Conservation (phyloP, 35 echinoderm and acorn worm genomes). For the Heliocidaris tuberculata region DNA sequence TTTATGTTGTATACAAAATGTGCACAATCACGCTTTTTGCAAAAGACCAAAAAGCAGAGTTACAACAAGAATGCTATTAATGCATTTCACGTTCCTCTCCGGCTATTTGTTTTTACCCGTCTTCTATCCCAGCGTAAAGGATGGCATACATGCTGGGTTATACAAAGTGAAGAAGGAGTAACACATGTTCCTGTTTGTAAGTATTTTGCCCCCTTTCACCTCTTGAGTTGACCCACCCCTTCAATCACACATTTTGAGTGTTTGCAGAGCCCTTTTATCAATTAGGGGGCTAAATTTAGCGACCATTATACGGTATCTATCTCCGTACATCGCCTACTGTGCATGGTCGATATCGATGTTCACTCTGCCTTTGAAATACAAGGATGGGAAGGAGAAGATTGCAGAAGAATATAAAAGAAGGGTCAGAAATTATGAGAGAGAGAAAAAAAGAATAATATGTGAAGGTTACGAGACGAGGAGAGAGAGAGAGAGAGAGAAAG, state of each 20-base stretch:
- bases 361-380: not conserved
- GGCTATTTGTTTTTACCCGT: no score
- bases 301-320: not conserved
- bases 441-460: not conserved
- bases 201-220: not conserved
- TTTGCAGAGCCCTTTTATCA: conserved; percentile 4
- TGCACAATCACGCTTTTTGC: no score
- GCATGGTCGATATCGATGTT: not conserved
- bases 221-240: not conserved
- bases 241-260: conserved; percentile 17
- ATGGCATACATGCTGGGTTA: not conserved
- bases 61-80: no score
- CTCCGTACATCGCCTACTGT: not conserved
- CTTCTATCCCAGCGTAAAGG: not conserved
- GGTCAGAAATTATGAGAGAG: not conserved
- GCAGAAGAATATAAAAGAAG: not conserved
- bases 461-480: not conserved
- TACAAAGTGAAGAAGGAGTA: not conserved
- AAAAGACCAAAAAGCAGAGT: no score
- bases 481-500: no score
- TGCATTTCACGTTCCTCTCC: not conserved
- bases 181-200: conserved; percentile 10
- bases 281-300: conserved; percentile 16
- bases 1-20: no score
- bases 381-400: not conserved